These are phyloP conservation scores for Hesperia comma DNA, from an alignment of 2,888 invertebrate species.

Conservation along the genomic window DNA sequence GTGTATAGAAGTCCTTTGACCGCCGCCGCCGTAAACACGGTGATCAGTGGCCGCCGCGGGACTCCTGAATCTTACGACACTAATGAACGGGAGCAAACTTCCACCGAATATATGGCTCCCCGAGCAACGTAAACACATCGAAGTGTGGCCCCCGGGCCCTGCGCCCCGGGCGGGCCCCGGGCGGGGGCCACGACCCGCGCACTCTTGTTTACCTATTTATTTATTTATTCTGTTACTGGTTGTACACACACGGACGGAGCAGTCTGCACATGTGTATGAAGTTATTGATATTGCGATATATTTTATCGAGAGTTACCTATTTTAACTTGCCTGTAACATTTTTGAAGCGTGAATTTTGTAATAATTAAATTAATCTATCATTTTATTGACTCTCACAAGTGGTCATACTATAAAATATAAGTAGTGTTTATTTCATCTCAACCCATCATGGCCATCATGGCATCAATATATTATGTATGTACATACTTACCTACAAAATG, in stretches of 20 bases:
- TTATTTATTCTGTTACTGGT: neutral
- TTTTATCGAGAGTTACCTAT: too few relatives aligned
- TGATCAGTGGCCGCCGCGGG: conserved; percentile 15
- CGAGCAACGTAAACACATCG: conserved; percentile 10
- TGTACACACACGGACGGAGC: neutral
- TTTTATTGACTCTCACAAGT: too few relatives aligned
- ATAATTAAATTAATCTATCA: too few relatives aligned
- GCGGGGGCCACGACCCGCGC: neutral
- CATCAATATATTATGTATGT: too few relatives aligned
- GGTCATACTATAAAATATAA: too few relatives aligned
- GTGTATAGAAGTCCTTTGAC: neutral
- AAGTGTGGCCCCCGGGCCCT: conserved; percentile 7
- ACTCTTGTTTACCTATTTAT: conserved; percentile 13
- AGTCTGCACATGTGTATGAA: too few relatives aligned
- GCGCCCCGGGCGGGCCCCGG: neutral
- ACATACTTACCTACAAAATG: too few relatives aligned
- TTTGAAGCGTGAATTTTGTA: too few relatives aligned
- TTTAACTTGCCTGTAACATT: too few relatives aligned
- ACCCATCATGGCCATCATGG: too few relatives aligned
- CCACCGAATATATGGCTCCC: conserved; percentile 13
- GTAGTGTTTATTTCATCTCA: too few relatives aligned
- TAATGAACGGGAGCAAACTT: conserved; percentile 20
- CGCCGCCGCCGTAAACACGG: conserved; percentile 3
- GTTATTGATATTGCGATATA: too few relatives aligned
- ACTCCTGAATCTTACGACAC: conserved; percentile 7